Evolutionary conservation across 2,888 invertebrate genomes (phyloP), one percentile per base, ranked within the genome.

Genomic region (Hypomecis atomaria): DNA sequence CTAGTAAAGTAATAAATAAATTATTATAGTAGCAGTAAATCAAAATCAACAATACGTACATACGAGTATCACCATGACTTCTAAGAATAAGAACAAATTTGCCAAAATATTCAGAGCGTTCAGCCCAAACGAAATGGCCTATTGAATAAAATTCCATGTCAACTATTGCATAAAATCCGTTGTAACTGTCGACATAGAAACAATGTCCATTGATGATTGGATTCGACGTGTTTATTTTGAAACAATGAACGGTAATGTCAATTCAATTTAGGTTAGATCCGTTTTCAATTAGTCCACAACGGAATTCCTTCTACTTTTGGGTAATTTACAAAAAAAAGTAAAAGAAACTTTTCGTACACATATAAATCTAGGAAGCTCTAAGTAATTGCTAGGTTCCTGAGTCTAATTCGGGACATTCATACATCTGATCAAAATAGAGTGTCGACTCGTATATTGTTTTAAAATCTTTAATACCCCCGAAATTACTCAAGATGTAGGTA

Each of bases 161-260:
- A 60, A 47, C 9, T 5, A 49, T 59, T 70, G 62, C 65, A 49
- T 61, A 66, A 69, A 66, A 65, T 64, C 59, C 44, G 34, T 44
- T 59, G 58, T 64, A 60, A 59, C 61, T 54, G 61, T 65, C 45
- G 53, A 45, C 60, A 62, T 47, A 54, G 55, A 65, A 69, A 68
- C 71, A 70, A 71, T 69, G 60, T 54, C 62, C 48, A 70, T 70
- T 70, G 67, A 70, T 62, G 64, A 70, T 71, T 70, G 56, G 64
- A 69, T 71, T 67, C 54, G 71, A 66, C 57, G 67, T 59, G 62
- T 65, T 60, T 58, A 65, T 71, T 62, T 56, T 67, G 52, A 66
- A 67, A 71, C 71, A 71, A 71, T 69, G 58, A 56, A 59, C 62
- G 64, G 40, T 57, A 60, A 62, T 57, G 44, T 57, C 48, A 59